Evolutionary conservation across 2,113 vertebrate genomes (phyloP), one percentile per base, ranked within the genome.

Genomic region (Phycodurus eques): DNA sequence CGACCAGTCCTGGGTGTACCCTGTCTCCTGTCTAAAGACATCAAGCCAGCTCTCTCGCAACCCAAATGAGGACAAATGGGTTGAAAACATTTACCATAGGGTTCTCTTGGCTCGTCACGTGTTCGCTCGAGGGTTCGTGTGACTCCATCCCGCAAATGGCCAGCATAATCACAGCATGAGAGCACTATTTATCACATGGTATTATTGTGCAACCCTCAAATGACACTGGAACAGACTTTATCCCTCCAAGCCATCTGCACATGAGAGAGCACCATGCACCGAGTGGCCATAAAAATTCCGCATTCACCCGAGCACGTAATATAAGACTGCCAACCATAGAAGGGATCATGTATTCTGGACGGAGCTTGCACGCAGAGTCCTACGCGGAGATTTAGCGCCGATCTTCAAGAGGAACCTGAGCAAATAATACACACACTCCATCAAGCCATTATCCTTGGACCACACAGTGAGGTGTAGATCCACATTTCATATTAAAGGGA

Each of bases 261-360:
- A 53, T 61, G 75, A 79, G 56, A 62, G 64, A 80, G 74, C 61
- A 61, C 59, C 46, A 46, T 35, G 19, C 76, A 82, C 67, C 44
- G 73, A 68, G 68, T 80, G 81, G 75, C 86, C 79, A 86, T 88
- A 83, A 83, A 82, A 90, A 87, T 5, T 75, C 80, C 81, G 64
- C 81, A 59, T 80, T 76, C 80, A 88, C 71, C 78, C 83, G 74
- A 82, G 85, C 86, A 83, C 80, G 77, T 79, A 75, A 82, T 85
- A 82, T 87, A 90, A 85, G 62, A 85, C 74, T 81, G 2, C 17
- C 75, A 79, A 77, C 59, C 43, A 75, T 71, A 82, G 80, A 79
- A 80, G 84, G 83, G 75, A 88, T 85, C 71, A 73, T 65, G 72
- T 61, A 70, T 68, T 68, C 76, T 78, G 73, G 68, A 73, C 65